Evolutionary conservation across 2,888 invertebrate species (phyloP).

Genomic region (Pristionchus mayeri): DNA sequence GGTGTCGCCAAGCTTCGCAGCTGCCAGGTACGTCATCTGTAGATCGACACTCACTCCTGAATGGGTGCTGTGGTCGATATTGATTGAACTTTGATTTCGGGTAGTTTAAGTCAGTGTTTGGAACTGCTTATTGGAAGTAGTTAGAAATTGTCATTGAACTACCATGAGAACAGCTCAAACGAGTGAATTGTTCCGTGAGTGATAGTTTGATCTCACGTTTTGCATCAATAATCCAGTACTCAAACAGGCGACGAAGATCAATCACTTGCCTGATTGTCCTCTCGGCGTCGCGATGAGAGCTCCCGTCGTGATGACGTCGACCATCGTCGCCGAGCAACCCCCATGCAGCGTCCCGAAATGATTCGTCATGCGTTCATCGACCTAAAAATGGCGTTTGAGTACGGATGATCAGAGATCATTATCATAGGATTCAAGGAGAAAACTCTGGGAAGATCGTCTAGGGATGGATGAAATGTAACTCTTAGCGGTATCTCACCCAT

Average conservation of each 20-base stretch:
- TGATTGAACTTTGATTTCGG: too few relatives aligned
- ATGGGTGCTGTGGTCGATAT: neutral
- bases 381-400: neutral
- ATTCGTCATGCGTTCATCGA: slow-evolving; percentile 21
- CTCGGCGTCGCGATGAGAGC: slow-evolving; percentile 74
- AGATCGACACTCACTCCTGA: slow-evolving; percentile 89
- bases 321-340: slow-evolving; percentile 63
- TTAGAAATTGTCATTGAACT: too few relatives aligned
- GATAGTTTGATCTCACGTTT: too few relatives aligned
- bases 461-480: too few relatives aligned
- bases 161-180: too few relatives aligned
- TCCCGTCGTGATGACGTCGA: slow-evolving; percentile 65
- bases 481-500: too few relatives aligned
- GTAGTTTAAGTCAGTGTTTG: too few relatives aligned
- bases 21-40: slow-evolving; percentile 86
- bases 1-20: slow-evolving; percentile 86
- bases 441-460: neutral
- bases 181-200: too few relatives aligned
- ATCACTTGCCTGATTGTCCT: slow-evolving; percentile 7
- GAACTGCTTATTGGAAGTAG: too few relatives aligned
- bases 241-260: too few relatives aligned
- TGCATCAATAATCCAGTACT: too few relatives aligned
- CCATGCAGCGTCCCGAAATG: slow-evolving; percentile 59
- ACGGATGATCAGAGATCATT: slow-evolving; percentile 1
- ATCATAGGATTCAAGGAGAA: too few relatives aligned